Conservation (phyloP, 2,113 vertebrate genomes). For the Lycaon pictus region DNA sequence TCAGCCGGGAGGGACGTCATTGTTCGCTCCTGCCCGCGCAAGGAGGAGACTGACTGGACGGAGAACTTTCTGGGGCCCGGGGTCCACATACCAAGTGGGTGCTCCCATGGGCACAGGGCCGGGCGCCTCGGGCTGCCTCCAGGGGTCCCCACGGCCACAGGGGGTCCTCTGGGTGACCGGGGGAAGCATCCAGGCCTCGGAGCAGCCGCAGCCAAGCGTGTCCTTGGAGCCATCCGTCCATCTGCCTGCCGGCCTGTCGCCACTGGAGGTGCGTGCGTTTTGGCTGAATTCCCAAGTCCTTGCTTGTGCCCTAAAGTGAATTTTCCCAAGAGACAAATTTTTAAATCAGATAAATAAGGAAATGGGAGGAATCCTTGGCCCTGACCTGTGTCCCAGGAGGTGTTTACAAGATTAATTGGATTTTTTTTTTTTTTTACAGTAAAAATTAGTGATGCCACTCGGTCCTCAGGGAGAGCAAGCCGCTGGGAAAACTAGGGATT, state of each 20-base stretch:
- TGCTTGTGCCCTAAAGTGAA: constrained; percentile 69
- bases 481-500: neutral
- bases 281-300: constrained; percentile 74
- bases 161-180: constrained; percentile 4
- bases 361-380: constrained; percentile 64
- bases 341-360: constrained; percentile 75
- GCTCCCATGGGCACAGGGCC: neutral
- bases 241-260: neutral
- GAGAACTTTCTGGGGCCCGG: constrained; percentile 66
- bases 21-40: constrained; percentile 55
- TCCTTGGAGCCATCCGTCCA: constrained; percentile 66
- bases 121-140: neutral
- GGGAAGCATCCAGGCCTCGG: neutral
- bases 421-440: constrained; percentile 57
- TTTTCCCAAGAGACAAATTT: constrained; percentile 63
- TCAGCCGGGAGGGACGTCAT: constrained; percentile 77
- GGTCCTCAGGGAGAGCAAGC: constrained; percentile 19
- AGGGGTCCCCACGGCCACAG: neutral
- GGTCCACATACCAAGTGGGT: neutral
- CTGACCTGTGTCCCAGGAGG: constrained; percentile 66
- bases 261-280: constrained; percentile 77
- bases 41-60: constrained; percentile 30
- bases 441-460: constrained; percentile 59
- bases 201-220: constrained; percentile 48
- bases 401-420: constrained; percentile 80